These are phyloP conservation scores for Harpia harpyja DNA, from an alignment of 2,797 vertebrate species.

Conservation along the genomic window DNA sequence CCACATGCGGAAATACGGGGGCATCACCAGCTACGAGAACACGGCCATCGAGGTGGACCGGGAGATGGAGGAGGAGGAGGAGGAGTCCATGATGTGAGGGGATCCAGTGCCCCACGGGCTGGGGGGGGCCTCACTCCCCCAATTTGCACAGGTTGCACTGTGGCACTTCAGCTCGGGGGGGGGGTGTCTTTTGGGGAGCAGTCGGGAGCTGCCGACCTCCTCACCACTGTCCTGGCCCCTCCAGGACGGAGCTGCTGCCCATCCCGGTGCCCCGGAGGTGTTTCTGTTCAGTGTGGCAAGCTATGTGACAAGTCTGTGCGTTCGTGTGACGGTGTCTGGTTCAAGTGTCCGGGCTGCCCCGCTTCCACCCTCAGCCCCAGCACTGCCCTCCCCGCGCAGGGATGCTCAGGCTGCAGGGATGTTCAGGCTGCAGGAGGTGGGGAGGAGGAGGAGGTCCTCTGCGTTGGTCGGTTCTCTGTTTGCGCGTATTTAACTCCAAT, in stretches of 20 bases:
- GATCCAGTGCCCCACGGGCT: background rate
- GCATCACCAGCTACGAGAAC: slow-evolving; percentile 82
- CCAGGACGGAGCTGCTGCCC: background rate
- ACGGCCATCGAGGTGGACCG: slow-evolving; percentile 78
- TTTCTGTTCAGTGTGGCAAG: slow-evolving; percentile 38
- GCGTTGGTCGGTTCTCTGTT: background rate
- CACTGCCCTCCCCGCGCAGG: background rate
- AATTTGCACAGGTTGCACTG: slow-evolving; percentile 10
- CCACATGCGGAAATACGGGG: slow-evolving; percentile 80
- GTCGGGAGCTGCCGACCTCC: background rate
- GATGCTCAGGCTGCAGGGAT: background rate
- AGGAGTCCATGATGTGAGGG: slow-evolving; percentile 78
- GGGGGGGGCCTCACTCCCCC: background rate
- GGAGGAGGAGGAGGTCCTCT: background rate
- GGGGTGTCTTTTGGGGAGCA: background rate
- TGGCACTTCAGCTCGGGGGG: background rate
- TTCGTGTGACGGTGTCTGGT: slow-evolving; percentile 5
- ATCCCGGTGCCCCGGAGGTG: background rate
- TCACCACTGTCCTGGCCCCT: background rate
- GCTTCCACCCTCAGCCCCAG: background rate
- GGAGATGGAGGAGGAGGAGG: slow-evolving; percentile 78
- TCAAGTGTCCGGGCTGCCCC: background rate
- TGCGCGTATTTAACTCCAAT: background rate
- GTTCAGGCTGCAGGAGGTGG: background rate
- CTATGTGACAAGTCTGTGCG: background rate